Evolutionary conservation across 2,113 vertebrate species (phyloP).

Genomic region (Lonchura striata): DNA sequence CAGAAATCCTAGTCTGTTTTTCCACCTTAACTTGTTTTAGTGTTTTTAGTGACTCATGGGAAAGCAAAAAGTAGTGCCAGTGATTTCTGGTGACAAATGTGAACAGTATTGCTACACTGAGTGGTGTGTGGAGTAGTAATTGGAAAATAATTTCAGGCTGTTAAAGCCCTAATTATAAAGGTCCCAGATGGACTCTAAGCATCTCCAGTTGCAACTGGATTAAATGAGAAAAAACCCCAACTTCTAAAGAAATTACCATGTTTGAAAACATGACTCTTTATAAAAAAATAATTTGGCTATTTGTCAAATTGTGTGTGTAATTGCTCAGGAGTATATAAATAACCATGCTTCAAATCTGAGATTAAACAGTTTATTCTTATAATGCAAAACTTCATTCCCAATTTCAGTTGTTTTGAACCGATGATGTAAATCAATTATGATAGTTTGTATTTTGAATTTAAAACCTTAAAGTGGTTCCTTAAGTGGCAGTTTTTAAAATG

Average conservation of each 20-base stretch:
- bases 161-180: constrained; percentile 24
- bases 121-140: neutral
- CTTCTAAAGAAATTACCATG: neutral
- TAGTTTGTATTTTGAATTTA: neutral
- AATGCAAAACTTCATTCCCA: neutral
- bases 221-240: neutral
- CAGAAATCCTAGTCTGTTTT: neutral
- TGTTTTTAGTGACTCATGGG: neutral
- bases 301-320: neutral
- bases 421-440: neutral
- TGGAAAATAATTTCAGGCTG: constrained; percentile 25
- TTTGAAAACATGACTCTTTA: neutral
- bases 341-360: neutral
- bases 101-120: neutral
- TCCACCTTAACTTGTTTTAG: neutral
- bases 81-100: constrained; percentile 11
- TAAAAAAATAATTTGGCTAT: neutral
- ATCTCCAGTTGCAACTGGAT: neutral
- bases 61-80: neutral
- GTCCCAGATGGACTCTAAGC: neutral
- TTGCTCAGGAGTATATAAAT: neutral
- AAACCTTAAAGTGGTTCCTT: neutral
- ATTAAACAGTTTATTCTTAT: neutral
- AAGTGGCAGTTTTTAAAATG: neutral
- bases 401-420: neutral